phyloP scores from a whole-genome alignment of 2,888 invertebrate species.

The Xylocampa areola region DNA sequence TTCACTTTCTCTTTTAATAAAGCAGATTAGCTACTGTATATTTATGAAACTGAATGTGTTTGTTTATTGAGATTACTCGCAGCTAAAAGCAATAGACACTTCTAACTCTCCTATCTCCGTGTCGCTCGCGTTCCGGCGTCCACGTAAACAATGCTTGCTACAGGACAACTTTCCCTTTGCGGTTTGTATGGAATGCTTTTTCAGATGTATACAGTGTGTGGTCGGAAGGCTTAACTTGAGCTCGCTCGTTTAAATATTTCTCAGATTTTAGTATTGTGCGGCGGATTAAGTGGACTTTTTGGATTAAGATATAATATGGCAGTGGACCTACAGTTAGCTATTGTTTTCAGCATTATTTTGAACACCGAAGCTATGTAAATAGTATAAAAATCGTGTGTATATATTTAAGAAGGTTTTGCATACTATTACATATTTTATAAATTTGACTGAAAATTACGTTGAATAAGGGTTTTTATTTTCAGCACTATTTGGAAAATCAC shows the following conservation, averaged over 20 bases:
- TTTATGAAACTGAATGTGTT: too few relatives aligned
- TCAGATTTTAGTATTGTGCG: conserved; percentile 47
- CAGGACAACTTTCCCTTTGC: conserved; percentile 76
- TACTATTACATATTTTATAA: too few relatives aligned
- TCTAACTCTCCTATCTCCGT: conserved; percentile 41
- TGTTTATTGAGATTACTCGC: too few relatives aligned
- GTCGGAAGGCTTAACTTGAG: conserved; percentile 51
- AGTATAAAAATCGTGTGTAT: not conserved
- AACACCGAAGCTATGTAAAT: conserved; percentile 4
- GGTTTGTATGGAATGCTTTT: conserved; percentile 68
- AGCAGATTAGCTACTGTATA: too few relatives aligned
- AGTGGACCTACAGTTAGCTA: conserved; percentile 23
- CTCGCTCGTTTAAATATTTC: conserved; percentile 51
- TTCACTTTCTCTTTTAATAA: too few relatives aligned
- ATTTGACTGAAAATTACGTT: too few relatives aligned
- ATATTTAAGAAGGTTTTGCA: not conserved
- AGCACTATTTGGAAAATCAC: too few relatives aligned
- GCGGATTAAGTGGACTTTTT: conserved; percentile 34
- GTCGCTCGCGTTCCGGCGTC: conserved; percentile 57
- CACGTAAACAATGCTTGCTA: conserved; percentile 78
- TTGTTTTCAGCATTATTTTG: conserved; percentile 21
- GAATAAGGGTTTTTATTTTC: too few relatives aligned
- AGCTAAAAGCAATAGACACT: conserved; percentile 7
- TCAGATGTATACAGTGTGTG: conserved; percentile 54
- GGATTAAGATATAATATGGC: conserved; percentile 25